Evolutionary conservation across 2,113 vertebrate species (phyloP).

Genomic region (Vulpes ferrilata): DNA sequence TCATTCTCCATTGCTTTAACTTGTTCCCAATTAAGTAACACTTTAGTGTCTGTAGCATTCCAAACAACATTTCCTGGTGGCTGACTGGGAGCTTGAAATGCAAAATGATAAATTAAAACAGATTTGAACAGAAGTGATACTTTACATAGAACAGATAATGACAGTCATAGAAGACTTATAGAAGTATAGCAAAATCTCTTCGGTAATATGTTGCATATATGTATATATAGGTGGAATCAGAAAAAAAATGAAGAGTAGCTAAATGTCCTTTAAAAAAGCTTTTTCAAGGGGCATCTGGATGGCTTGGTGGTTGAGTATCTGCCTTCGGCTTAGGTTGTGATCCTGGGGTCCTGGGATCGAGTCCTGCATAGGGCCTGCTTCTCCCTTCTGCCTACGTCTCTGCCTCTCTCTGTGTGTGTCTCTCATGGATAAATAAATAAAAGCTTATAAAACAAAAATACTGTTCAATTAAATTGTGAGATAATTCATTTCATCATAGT

Average conservation of each 20-base stretch:
- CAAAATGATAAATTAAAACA: slow-evolving; percentile 64
- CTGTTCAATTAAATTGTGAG: neutral
- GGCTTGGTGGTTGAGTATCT: too few relatives aligned
- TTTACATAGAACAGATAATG: slow-evolving; percentile 61
- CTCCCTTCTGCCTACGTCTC: too few relatives aligned
- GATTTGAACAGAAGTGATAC: slow-evolving; percentile 64
- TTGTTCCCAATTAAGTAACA: slow-evolving; percentile 96
- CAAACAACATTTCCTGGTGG: slow-evolving; percentile 95
- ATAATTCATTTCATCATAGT: neutral
- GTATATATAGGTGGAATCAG: slow-evolving; percentile 39
- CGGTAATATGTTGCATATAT: neutral
- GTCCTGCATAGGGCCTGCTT: too few relatives aligned
- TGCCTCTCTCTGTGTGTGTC: too few relatives aligned
- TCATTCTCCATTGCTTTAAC: slow-evolving; percentile 95
- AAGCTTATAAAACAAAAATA: too few relatives aligned
- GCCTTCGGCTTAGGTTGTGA: too few relatives aligned
- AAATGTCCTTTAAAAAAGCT: slow-evolving; percentile 30
- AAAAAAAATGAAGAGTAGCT: slow-evolving; percentile 42
- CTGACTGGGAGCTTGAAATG: slow-evolving; percentile 93
- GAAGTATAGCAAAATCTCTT: neutral
- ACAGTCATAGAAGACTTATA: neutral
- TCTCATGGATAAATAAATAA: too few relatives aligned
- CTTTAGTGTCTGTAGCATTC: slow-evolving; percentile 94
- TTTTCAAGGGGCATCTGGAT: neutral
- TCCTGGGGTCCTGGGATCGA: too few relatives aligned